These are phyloP conservation scores for Macrostomum lignano DNA, from an alignment of 1,140 invertebrate species.

Conservation along the genomic window DNA sequence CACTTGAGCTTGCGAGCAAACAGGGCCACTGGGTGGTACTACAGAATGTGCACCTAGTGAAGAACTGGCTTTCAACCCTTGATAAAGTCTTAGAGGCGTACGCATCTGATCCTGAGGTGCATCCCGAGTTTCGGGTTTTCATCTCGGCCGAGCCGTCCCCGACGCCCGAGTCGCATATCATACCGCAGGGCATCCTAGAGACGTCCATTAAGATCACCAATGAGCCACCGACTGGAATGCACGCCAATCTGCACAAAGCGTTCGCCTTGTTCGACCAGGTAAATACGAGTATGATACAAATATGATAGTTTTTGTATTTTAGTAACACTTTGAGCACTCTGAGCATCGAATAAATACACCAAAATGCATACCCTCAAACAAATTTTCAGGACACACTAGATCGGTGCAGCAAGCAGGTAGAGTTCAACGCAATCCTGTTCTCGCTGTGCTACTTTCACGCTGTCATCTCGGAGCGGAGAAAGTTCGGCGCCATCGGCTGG, in stretches of 20 bases:
- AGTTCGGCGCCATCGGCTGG: conserved; percentile 85
- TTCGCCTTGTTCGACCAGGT: conserved; percentile 57
- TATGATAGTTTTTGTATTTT: no score
- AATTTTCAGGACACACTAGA: conserved; percentile 58
- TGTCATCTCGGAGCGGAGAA: conserved; percentile 65
- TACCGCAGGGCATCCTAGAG: conserved; percentile 68
- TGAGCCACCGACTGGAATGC: conserved; percentile 72
- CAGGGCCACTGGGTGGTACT: conserved; percentile 79
- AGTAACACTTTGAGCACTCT: no score
- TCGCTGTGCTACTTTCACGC: conserved; percentile 83
- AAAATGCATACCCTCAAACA: no score
- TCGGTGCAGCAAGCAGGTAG: conserved; percentile 69
- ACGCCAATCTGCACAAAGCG: conserved; percentile 74
- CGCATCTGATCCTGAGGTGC: conserved; percentile 42
- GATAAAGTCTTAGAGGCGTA: conserved; percentile 60
- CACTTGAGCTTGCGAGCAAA: conserved; percentile 52
- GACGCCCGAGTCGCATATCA: conserved; percentile 53
- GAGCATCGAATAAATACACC: no score
- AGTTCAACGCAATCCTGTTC: conserved; percentile 77
- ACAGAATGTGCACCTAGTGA: conserved; percentile 75
- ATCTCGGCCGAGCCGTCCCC: conserved; percentile 71
- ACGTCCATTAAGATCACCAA: conserved; percentile 87
- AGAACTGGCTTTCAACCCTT: conserved; percentile 62
- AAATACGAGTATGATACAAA: no score
- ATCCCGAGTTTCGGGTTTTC: conserved; percentile 54